A percentile compares a stretch with the other conserved stretches of the same genome.
phyloP scores from a whole-genome alignment of 2,888 invertebrate genomes.

The Catonia carolina region DNA sequence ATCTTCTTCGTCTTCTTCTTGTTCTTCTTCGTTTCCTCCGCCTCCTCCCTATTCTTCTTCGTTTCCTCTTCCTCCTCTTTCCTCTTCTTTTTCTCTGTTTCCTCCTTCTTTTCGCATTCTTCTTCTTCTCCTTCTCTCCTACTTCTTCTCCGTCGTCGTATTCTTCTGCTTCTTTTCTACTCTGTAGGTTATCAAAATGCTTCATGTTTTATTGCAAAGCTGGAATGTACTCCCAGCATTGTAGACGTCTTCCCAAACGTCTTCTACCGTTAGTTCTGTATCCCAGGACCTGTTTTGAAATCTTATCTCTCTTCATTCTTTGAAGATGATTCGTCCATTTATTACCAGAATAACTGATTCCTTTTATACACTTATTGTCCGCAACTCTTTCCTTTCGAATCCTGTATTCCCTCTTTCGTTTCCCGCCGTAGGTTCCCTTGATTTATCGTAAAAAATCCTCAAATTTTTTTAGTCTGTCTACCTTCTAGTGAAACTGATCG shows the following conservation, averaged over 20 bases:
- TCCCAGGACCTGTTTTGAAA: too few relatives aligned
- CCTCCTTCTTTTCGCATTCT: neutral
- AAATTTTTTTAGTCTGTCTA: too few relatives aligned
- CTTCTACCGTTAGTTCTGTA: neutral
- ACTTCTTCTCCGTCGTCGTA: neutral
- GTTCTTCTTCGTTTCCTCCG: neutral
- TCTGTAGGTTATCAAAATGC: neutral
- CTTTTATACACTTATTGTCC: too few relatives aligned
- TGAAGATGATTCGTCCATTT: too few relatives aligned
- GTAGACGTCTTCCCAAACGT: neutral
- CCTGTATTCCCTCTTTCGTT: too few relatives aligned
- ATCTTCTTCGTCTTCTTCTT: neutral
- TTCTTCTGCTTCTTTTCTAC: neutral
- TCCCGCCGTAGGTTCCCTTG: too few relatives aligned
- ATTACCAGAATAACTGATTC: too few relatives aligned
- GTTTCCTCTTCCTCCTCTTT: neutral
- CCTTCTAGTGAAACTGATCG: too few relatives aligned
- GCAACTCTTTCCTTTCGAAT: too few relatives aligned
- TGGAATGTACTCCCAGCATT: too few relatives aligned
- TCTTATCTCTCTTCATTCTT: neutral
- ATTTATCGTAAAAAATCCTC: too few relatives aligned
- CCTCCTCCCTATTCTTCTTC: neutral
- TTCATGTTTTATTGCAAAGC: neutral
- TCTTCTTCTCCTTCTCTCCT: neutral
- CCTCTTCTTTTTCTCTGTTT: neutral